Evolutionary conservation across 2,113 vertebrate species (phyloP).

Genomic region (Callionymus lyra): DNA sequence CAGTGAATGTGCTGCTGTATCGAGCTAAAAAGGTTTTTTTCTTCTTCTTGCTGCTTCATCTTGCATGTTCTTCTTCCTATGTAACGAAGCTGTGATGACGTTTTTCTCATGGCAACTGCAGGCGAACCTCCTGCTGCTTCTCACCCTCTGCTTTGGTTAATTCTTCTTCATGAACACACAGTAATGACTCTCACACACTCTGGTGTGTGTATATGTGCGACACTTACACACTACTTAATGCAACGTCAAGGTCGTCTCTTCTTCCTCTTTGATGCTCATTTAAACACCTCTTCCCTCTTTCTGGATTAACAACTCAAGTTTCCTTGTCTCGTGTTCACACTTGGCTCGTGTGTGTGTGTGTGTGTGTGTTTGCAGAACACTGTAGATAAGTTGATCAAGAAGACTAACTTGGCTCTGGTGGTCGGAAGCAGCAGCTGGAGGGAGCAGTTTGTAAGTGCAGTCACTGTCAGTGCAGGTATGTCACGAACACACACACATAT

Average conservation of each 20-base stretch:
- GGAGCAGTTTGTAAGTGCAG: constrained; percentile 76
- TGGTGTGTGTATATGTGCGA: too few relatives aligned
- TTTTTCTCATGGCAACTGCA: too few relatives aligned
- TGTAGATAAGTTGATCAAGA: constrained; percentile 79
- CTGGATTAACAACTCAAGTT: constrained; percentile 24
- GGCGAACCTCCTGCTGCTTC: too few relatives aligned
- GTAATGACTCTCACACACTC: too few relatives aligned
- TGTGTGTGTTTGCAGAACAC: constrained; percentile 60
- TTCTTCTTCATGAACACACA: too few relatives aligned
- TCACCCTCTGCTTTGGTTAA: too few relatives aligned
- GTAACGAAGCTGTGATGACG: too few relatives aligned
- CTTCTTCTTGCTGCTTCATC: constrained; percentile 5
- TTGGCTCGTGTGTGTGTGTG: constrained; percentile 26
- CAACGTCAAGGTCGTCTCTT: too few relatives aligned
- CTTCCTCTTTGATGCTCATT: too few relatives aligned
- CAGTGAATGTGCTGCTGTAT: constrained; percentile 37
- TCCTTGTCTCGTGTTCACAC: constrained; percentile 23
- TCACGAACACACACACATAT: constrained; percentile 4
- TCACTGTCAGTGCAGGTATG: constrained; percentile 76
- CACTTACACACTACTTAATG: too few relatives aligned
- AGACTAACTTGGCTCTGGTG: constrained; percentile 76
- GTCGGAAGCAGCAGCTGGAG: constrained; percentile 80
- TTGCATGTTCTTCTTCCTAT: too few relatives aligned
- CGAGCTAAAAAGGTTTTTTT: constrained; percentile 32
- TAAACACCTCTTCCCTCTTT: constrained; percentile 8